Base-by-base conservation (phyloP, 2,797 vertebrate genomes). In the Ctenopoma multispine region DNA sequence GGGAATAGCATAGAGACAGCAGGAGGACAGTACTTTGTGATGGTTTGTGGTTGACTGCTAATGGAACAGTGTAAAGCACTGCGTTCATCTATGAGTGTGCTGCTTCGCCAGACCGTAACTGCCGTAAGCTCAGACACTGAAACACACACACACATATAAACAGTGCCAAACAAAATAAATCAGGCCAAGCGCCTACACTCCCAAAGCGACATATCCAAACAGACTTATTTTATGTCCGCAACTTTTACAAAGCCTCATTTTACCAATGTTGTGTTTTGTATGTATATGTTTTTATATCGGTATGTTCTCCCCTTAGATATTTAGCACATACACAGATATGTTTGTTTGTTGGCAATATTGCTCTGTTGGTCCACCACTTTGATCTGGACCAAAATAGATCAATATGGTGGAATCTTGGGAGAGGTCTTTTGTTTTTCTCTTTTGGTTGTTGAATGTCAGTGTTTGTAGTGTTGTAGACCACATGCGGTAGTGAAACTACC, bases 11-110 rank as follows among this genome's bases (percentile, higher is more conserved):
- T 67, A 56, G 64, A 82, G 79, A 75, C 79, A 81, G 82, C 77
- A 18, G 88, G 87, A 84, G 79, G 67, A 86, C 72, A 47, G 60
- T 10, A 64, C 65, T 83, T 80, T 86, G 73, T 81, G 70, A 86
- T 79, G 81, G 80, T 77, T 79, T 86, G 89, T 82, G 63, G 82
- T 68, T 80, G 78, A 64, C 31, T 29, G 70, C 81, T 85, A 88
- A 89, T 87, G 76, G 86, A 85, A 82, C 63, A 81, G 69, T 47
- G 72, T 65, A 83, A 80, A 82, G 63, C 69, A 66, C 78, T 21
- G 66, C 3, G 31, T 71, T 84, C 69, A 49, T 78, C 54, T 64
- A 47, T 44, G 51, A 75, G 60, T 64, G 67, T 72, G 77, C 72
- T 66, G 74, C 67, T 80, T 75, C 41, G 17, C 48, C 29, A 57